Percentiles rank a stretch among this genome's conserved stretches.
These are phyloP conservation scores for Anguilla japonica DNA, from an alignment of 2,113 vertebrate genomes.

Conservation along the genomic window DNA sequence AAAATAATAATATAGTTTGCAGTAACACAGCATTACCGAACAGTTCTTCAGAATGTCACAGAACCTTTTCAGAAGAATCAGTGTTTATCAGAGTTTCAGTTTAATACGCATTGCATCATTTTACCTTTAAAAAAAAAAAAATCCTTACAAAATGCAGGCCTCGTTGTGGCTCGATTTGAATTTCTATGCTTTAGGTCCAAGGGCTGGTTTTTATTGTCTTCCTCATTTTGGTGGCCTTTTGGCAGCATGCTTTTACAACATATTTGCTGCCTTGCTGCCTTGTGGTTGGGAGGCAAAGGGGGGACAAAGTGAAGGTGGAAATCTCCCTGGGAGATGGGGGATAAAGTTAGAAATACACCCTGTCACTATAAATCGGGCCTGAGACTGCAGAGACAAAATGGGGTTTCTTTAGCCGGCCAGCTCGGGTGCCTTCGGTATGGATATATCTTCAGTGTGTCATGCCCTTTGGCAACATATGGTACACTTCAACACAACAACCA, in stretches of 20 bases:
- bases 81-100: background rate
- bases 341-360: background rate
- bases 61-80: background rate
- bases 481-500: background rate
- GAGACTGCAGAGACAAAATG: background rate
- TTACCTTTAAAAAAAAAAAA: background rate
- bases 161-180: background rate
- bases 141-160: background rate
- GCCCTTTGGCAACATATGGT: background rate
- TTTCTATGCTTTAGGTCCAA: background rate
- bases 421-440: too few species aligned
- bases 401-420: too few species aligned
- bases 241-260: background rate
- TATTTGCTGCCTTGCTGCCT: background rate
- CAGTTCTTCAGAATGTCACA: too few species aligned
- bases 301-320: background rate
- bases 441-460: background rate
- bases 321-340: background rate
- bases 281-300: background rate
- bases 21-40: too few species aligned
- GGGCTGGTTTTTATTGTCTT: background rate
- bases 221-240: background rate
- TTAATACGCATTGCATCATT: background rate
- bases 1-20: too few species aligned
- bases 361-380: background rate